phyloP scores from a whole-genome alignment of 2,797 vertebrate genomes.

The Urophycis tenuis region DNA sequence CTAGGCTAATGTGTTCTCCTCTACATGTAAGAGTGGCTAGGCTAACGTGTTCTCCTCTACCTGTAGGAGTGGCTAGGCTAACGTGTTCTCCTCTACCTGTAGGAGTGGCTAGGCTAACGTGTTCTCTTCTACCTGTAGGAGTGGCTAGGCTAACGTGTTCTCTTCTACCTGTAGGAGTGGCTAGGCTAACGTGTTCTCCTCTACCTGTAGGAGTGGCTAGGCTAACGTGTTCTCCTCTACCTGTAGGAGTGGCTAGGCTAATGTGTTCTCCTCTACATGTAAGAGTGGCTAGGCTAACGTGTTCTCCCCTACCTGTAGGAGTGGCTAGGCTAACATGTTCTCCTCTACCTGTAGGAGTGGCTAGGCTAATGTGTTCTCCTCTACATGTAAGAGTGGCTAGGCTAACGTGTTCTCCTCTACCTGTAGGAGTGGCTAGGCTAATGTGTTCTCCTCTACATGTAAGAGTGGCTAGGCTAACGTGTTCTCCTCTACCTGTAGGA shows the following conservation, averaged over 20 bases:
- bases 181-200: background rate
- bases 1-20: conserved; percentile 11
- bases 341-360: conserved; percentile 73
- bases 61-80: too few species aligned
- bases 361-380: too few species aligned
- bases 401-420: background rate
- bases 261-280: too few species aligned
- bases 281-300: background rate
- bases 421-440: conserved; percentile 52
- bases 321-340: background rate
- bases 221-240: conserved; percentile 18
- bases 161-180: too few species aligned
- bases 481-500: too few species aligned
- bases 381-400: too few species aligned
- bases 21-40: conserved; percentile 76
- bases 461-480: conserved; percentile 84
- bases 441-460: conserved; percentile 25
- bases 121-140: conserved; percentile 60
- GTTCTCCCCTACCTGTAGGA: conserved; percentile 61
- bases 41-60: too few species aligned
- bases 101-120: conserved; percentile 50
- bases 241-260: conserved; percentile 81
- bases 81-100: conserved; percentile 13
- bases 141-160: conserved; percentile 82
- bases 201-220: conserved; percentile 52